Percentiles rank a stretch among this genome's conserved stretches.
phyloP scores from a whole-genome alignment of 2,113 vertebrate genomes.

The Heliornis fulica region DNA sequence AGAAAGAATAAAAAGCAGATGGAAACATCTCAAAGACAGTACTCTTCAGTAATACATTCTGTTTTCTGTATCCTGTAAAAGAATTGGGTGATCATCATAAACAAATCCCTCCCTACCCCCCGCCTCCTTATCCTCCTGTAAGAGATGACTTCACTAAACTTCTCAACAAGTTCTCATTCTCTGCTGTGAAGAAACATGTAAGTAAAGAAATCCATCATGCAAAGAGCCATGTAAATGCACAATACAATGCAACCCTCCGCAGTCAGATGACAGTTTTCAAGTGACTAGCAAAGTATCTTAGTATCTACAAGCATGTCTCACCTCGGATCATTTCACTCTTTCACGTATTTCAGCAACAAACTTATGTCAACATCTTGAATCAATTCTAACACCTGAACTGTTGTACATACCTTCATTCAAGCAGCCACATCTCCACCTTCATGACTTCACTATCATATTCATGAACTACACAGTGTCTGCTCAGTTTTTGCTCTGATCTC shows the following conservation, averaged over 20 bases:
- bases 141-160: not conserved
- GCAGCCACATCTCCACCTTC: constrained; percentile 21
- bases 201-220: not conserved
- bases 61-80: not conserved
- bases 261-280: not conserved
- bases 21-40: not conserved
- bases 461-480: not conserved
- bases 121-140: not conserved
- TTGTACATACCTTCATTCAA: constrained; percentile 50
- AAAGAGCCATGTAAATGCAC: not conserved
- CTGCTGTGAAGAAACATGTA: not conserved
- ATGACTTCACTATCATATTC: not conserved
- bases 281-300: not conserved
- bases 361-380: not conserved
- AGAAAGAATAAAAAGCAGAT: not conserved
- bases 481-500: not conserved
- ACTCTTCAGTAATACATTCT: not conserved
- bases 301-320: not conserved
- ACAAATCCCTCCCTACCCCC: not conserved
- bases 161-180: not conserved
- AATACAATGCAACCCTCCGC: not conserved
- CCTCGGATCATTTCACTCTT: not conserved
- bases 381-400: constrained; percentile 2
- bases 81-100: not conserved
- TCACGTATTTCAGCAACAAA: not conserved